phyloP scores from a whole-genome alignment of 2,888 invertebrate species.

The Embidobia sp. region DNA sequence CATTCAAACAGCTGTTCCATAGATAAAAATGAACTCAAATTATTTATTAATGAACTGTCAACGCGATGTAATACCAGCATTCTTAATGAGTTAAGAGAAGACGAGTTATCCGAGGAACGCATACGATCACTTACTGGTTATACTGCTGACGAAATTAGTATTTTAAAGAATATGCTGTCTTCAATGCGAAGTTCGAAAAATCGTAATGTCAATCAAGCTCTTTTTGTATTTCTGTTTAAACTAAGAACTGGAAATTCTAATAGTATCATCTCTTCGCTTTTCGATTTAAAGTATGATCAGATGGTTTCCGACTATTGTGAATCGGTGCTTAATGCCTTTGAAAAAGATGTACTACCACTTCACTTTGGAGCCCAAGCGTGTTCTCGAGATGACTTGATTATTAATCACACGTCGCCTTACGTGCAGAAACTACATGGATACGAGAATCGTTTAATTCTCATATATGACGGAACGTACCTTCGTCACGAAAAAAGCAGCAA shows the following conservation, averaged over 20 bases:
- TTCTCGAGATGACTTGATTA: too few species aligned
- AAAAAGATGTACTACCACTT: background rate
- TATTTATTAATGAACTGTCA: conserved; percentile 21
- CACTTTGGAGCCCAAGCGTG: too few species aligned
- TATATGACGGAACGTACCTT: background rate
- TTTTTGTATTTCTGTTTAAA: conserved; percentile 14
- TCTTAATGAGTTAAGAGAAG: conserved; percentile 1
- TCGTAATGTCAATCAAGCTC: conserved; percentile 5
- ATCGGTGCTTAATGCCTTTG: background rate
- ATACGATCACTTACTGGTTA: conserved; percentile 21
- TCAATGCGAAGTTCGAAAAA: conserved; percentile 15
- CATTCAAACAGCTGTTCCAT: conserved; percentile 11
- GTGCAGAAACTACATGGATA: too few species aligned
- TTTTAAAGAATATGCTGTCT: conserved; percentile 9
- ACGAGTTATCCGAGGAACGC: conserved; percentile 10
- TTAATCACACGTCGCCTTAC: too few species aligned
- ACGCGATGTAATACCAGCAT: background rate
- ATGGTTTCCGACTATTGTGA: background rate
- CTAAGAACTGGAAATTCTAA: conserved; percentile 8
- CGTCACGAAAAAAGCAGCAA: conserved; percentile 1
- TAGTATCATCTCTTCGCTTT: background rate
- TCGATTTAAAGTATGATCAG: conserved; percentile 8
- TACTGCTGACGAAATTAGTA: background rate
- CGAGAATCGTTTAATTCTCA: too few species aligned
- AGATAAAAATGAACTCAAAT: background rate